These are phyloP conservation scores for Thymelicus acteon DNA, from an alignment of 2,888 invertebrate genomes.

Conservation along the genomic window DNA sequence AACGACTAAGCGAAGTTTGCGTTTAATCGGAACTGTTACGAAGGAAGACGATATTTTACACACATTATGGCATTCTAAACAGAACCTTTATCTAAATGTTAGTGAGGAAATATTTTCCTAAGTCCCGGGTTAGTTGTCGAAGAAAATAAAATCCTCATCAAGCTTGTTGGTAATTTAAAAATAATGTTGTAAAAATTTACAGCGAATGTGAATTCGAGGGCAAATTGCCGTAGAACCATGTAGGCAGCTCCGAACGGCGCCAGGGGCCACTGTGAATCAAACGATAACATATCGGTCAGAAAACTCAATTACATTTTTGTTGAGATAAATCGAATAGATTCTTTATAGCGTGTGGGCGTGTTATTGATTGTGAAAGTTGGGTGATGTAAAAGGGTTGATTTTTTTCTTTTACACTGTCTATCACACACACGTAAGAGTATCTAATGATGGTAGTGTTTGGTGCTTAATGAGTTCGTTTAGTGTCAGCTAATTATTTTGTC, in stretches of 20 bases:
- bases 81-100: slow-evolving; percentile 61
- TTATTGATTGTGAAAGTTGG: slow-evolving; percentile 2
- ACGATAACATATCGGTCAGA: slow-evolving; percentile 33
- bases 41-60: not conserved
- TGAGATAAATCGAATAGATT: slow-evolving; percentile 16
- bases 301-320: slow-evolving; percentile 31
- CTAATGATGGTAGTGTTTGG: no score
- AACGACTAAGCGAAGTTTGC: slow-evolving; percentile 48
- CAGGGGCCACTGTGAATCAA: slow-evolving; percentile 30
- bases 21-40: not conserved
- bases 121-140: slow-evolving; percentile 67
- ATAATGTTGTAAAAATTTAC: slow-evolving; percentile 77
- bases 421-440: not conserved
- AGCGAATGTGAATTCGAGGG: slow-evolving; percentile 66
- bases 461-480: no score
- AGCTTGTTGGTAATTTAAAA: slow-evolving; percentile 78
- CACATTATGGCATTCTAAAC: slow-evolving; percentile 23
- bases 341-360: slow-evolving; percentile 7
- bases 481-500: no score
- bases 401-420: not conserved
- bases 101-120: slow-evolving; percentile 71
- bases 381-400: not conserved
- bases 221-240: slow-evolving; percentile 65
- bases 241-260: slow-evolving; percentile 42
- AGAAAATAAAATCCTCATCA: slow-evolving; percentile 82